phyloP scores from a whole-genome alignment of 2,888 invertebrate genomes.

The Thelaira solivaga region DNA sequence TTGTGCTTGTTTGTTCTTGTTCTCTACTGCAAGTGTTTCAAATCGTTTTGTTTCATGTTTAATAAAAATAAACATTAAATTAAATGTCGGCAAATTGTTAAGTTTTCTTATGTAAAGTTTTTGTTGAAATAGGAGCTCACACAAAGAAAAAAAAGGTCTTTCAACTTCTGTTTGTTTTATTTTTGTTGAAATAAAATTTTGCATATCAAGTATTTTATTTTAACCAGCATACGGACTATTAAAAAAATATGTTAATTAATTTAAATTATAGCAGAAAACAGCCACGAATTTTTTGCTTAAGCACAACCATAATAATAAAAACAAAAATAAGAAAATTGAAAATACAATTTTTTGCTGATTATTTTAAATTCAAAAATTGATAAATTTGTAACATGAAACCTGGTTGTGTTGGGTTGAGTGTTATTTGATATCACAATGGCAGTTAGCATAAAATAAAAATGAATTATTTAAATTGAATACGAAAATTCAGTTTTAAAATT shows the following conservation, averaged over 20 bases:
- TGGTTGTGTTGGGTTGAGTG: not conserved
- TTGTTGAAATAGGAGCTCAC: not conserved
- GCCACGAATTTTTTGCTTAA: not conserved
- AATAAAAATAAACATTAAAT: slow-evolving; percentile 47
- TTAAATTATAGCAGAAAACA: slow-evolving; percentile 14
- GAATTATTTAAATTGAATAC: slow-evolving; percentile 3
- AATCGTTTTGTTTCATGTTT: slow-evolving; percentile 38
- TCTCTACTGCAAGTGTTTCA: too few relatives aligned
- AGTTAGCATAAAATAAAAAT: not conserved
- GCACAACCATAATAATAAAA: not conserved
- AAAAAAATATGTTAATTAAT: slow-evolving; percentile 41
- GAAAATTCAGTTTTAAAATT: not conserved
- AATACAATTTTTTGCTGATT: slow-evolving; percentile 26
- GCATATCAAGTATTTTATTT: not conserved
- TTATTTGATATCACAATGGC: slow-evolving; percentile 9
- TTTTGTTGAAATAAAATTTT: not conserved
- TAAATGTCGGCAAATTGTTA: slow-evolving; percentile 47
- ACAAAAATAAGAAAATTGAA: not conserved
- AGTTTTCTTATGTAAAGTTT: slow-evolving; percentile 5
- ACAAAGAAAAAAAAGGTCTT: slow-evolving; percentile 37
- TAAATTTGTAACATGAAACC: slow-evolving; percentile 36
- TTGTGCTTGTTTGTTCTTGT: too few relatives aligned
- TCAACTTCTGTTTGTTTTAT: too few relatives aligned
- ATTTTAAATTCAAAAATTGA: slow-evolving; percentile 16
- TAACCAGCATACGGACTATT: not conserved